These are phyloP conservation scores for Oxyruncus cristatus DNA, from an alignment of 2,113 vertebrate genomes.

Conservation along the genomic window DNA sequence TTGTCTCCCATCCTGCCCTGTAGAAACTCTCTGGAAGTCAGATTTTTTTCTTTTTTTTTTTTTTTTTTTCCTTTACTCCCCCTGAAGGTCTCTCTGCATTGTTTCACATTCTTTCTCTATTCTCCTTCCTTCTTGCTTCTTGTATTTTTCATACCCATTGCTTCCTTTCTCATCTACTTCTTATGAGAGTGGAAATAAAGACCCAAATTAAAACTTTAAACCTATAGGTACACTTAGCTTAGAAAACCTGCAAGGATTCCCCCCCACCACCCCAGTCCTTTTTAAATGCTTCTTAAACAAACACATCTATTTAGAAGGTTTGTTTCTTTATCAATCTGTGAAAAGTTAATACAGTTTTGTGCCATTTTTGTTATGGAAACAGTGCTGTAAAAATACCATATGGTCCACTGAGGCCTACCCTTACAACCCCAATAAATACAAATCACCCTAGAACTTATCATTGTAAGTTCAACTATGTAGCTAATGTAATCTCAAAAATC, in stretches of 20 bases:
- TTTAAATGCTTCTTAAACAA: constrained; percentile 8
- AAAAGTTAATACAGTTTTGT: constrained; percentile 51
- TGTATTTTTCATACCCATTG: background rate
- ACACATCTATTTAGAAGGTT: background rate
- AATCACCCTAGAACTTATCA: constrained; percentile 48
- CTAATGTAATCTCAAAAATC: constrained; percentile 59
- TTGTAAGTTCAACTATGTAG: constrained; percentile 45
- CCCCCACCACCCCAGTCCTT: background rate
- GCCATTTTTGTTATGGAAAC: constrained; percentile 41
- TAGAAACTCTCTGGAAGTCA: background rate
- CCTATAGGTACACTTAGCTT: background rate
- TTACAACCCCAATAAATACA: constrained; percentile 57
- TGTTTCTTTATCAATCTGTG: constrained; percentile 43
- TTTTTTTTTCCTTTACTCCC: rapidly evolving
- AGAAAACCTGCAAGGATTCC: background rate
- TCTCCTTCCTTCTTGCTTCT: background rate
- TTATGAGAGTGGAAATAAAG: background rate
- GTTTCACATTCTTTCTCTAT: background rate
- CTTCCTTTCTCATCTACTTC: background rate
- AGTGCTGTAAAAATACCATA: constrained; percentile 44
- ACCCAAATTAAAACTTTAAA: background rate
- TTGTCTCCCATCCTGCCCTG: background rate
- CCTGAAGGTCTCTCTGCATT: background rate
- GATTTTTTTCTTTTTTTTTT: background rate
- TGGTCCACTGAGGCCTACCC: constrained; percentile 13